Percentiles rank a stretch among this genome's conserved stretches.
Conservation (phyloP, 2,797 vertebrate genomes). For the Intellagama lesueurii region DNA sequence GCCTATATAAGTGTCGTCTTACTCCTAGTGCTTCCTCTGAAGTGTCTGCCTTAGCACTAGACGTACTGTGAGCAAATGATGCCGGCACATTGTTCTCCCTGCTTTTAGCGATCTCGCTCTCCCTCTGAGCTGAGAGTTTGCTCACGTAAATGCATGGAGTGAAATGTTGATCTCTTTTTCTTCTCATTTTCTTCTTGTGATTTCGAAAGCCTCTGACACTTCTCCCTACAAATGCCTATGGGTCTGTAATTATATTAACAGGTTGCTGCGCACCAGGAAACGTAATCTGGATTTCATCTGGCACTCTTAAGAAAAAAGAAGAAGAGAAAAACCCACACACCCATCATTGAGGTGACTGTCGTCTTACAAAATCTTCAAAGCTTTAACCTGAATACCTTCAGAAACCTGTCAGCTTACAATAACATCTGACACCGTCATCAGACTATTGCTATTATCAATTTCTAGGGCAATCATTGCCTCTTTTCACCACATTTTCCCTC, state of each 20-base stretch:
- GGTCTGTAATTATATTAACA: constrained; percentile 78
- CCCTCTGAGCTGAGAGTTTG: constrained; percentile 61
- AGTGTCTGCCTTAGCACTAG: constrained; percentile 29
- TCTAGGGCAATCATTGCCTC: constrained; percentile 66
- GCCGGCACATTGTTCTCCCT: constrained; percentile 15
- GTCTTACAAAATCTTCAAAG: constrained; percentile 74
- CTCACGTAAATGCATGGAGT: constrained; percentile 55
- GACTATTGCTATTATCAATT: constrained; percentile 66
- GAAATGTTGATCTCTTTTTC: constrained; percentile 65
- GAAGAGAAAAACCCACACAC: neutral
- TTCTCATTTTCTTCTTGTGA: constrained; percentile 60
- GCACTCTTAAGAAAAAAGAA: constrained; percentile 59
- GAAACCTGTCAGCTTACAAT: constrained; percentile 68
- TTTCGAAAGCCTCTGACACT: constrained; percentile 72
- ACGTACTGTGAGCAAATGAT: constrained; percentile 52
- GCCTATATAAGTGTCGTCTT: constrained; percentile 18
- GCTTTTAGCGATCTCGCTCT: constrained; percentile 51
- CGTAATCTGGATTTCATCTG: constrained; percentile 73
- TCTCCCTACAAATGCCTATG: constrained; percentile 60
- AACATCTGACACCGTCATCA: constrained; percentile 57
- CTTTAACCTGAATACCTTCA: constrained; percentile 67
- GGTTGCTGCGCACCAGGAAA: constrained; percentile 61
- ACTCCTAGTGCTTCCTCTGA: constrained; percentile 23
- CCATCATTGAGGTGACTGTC: constrained; percentile 61
- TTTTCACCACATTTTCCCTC: constrained; percentile 53